A percentile compares a stretch with the other conserved stretches of the same genome.
Evolutionary conservation across 2,797 vertebrate genomes (phyloP).

Genomic region (Valencia hispanica): DNA sequence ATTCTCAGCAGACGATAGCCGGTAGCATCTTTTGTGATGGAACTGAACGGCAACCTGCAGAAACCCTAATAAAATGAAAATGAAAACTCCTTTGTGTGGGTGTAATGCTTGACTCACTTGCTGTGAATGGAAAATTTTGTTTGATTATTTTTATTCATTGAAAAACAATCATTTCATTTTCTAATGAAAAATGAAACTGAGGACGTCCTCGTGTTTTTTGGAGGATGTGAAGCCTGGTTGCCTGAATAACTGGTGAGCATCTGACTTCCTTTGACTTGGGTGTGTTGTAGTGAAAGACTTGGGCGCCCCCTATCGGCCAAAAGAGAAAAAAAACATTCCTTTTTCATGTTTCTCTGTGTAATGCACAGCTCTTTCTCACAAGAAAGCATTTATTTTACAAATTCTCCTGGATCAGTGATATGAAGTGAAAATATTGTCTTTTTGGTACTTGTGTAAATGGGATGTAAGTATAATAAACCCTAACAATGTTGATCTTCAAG

Average conservation of each 20-base stretch:
- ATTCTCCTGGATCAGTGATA: neutral
- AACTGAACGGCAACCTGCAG: conserved; percentile 6
- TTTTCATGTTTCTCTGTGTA: conserved; percentile 7
- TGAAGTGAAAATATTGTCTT: neutral
- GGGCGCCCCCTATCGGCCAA: conserved; percentile 51
- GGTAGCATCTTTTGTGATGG: conserved; percentile 22
- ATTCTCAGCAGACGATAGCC: conserved; percentile 32
- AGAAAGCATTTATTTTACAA: conserved; percentile 18
- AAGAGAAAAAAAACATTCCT: neutral
- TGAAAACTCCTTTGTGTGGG: conserved; percentile 6
- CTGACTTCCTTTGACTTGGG: neutral
- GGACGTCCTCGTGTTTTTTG: neutral
- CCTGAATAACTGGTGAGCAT: neutral
- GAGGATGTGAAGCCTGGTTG: neutral
- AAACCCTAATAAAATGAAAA: conserved; percentile 6
- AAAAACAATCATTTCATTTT: conserved; percentile 7
- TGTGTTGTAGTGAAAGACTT: conserved; percentile 39
- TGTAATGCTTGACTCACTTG: neutral
- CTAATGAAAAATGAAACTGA: neutral
- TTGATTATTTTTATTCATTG: neutral
- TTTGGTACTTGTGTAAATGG: neutral
- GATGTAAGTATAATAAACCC: neutral
- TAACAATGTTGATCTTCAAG: neutral
- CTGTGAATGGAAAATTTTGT: neutral
- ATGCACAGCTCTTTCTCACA: conserved; percentile 28